Evolutionary conservation across 1,140 invertebrate species (phyloP), one percentile per base, ranked within the genome.

Genomic region (Sycophila sp.): DNA sequence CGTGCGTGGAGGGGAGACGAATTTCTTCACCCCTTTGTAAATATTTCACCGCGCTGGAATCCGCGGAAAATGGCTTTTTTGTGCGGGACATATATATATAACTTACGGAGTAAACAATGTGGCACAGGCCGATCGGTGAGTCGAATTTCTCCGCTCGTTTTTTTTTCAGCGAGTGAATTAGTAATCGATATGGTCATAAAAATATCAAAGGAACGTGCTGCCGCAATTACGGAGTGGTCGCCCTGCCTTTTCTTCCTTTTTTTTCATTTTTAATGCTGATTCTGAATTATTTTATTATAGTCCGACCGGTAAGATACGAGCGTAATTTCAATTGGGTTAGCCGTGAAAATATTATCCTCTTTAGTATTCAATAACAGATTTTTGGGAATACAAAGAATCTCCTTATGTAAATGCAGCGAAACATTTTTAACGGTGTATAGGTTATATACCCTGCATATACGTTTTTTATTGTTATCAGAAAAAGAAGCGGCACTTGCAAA

Each of bases 1-100:
- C n/a, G 11, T n/a, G n/a, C 38, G 38, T 10, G 11, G 4, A 40
- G 38, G 38, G 40, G 17, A 8, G 15, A 49, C 17, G 11, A 30
- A 19, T 68, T 68, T 58, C 56, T 68, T 60, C 66, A 60, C 56
- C 66, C n/a, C 55, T 68, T 68, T 68, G 56, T 60, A 59, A 59
- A 60, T 51, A 51, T 68, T 69, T 69, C 66, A 60, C 24, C 56
- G 34, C 49, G 34, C n/a, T n/a, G 13, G 36, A 36, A 38, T 28
- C 10, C 10, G 11, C 34, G 13, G 4, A 6, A n/a, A 36, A 34
- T 64, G 26, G 28, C 45, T 63, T n/a, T n/a, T n/a, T 49, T 63
- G 47, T 36, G 49, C 49, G 47, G 22, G 49, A 11, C 32, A n/a
- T n/a, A n/a, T n/a, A n/a, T n/a, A n/a, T n/a, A n/a, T n/a, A n/a